Base-by-base conservation (phyloP, 2,888 invertebrate species). In the Bellardia bayeri region DNA sequence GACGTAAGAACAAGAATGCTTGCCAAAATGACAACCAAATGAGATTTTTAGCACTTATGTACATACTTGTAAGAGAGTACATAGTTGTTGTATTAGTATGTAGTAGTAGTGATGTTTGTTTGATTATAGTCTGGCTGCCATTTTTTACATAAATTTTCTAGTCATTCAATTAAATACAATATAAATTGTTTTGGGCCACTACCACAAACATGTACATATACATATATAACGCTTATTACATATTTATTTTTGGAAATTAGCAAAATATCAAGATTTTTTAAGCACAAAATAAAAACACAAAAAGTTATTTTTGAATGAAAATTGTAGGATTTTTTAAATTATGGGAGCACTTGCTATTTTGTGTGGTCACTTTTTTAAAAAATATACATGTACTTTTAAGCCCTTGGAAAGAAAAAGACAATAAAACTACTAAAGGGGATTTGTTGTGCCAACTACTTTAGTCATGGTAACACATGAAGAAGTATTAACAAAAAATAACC, bases 221-320 rank as follows among this genome's bases (percentile, higher is more conserved):
- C 1, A 23, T 1, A 23, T 23, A 23, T 23, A 23, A 23, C 69
- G 74, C 66, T 42, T 42, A 7, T 40, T 42, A n/a, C n/a, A n/a
- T 76, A 86, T 91, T 92, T 92, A 92, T 92, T 92, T 92, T 92
- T 89, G 90, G 92, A 92, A 92, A 88, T 92, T 90, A 92, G 92
- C 92, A 92, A 92, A 91, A 90, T 56, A 76, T 71, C 83, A 84
- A 71, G 66, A 66, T 66, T 84, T 81, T 45, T 11, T 13, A 11
- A 54, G 40, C 23, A 9, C n/a, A 16, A 42, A 54, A 69, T 23
- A 33, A 66, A 64, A 76, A 23, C 45, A 51, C n/a, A 33, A 56
- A 69, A 56, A 78, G 72, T 69, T 63, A 68, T 69, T 85, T 68
- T 85, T 76, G 74, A 75, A 85, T 69, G 80, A 81, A 76, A 61